Base-by-base conservation (phyloP, 1,140 invertebrate species). In the Drosophila nigrodunni region DNA sequence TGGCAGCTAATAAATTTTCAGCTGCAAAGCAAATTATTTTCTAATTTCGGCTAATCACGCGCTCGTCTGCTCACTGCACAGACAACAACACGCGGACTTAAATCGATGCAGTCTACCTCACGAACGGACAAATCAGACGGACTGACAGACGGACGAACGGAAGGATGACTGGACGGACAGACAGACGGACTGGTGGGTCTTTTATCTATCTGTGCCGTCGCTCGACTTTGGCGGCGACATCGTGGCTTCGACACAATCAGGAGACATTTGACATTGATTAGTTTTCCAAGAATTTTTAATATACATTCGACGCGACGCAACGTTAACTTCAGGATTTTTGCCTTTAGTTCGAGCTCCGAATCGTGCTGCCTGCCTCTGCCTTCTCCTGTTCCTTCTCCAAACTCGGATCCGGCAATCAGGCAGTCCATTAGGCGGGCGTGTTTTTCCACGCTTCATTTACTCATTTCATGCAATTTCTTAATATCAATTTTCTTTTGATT, bases 281-380 rank as follows among this genome's bases (percentile, higher is more conserved):
- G 85, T 89, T 89, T 89, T 89, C 86, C 71, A 89, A 74, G 75
- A 89, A 85, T 89, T 89, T 85, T 81, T 81, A 85, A 85, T 85
- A 85, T 58, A 85, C 83, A 71, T 77, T 77, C 66, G 18, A 54
- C 15, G 18, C 25, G 46, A 52, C 61, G 60, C 43, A 18, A 30
- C 46, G 34, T 54, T 50, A 59, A 35, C 35, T 46, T 30, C 8
- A 39, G 46, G 39, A 44, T 55, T 35, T 35, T 39, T 30, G 55
- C 15, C 49, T 47, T 13, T 30, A 10, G 30, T 5, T 25, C 18
- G 18, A 21, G 18, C 18, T 21, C 18, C 18, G 18, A 21, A 21
- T 21, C 10, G 6, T 6, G 34, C 65, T 50, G 0, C 2, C 13
- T 2, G 15, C 25, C 9, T 25, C 9, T n/a, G 3, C 21, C 3